Base-by-base conservation (phyloP, 2,113 vertebrate genomes). In the Cercocebus atys region DNA sequence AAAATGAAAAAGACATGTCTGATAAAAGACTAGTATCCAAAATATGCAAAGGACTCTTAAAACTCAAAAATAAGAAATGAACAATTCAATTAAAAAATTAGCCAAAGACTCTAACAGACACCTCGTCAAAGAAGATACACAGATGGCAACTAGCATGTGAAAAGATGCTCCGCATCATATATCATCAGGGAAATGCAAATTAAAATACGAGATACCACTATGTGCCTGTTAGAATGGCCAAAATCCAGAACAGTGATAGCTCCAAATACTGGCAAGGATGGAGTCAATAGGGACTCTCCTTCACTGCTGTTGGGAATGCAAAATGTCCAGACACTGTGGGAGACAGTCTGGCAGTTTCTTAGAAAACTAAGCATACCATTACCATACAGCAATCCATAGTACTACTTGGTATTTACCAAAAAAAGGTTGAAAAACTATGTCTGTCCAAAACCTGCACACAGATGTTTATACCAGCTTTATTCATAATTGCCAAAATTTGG, bases 301-400 rank as follows among this genome's bases (percentile, higher is more conserved):
- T 8, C 14, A 27, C 38, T 13, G 25, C 17, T 25, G n/a, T 32
- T 64, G 57, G 35, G 17, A 30, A 23, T 8, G 38, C 32, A 45
- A 30, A n/a, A 6, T n/a, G 16, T 23, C 22, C 52, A n/a, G 30
- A 2, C 30, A 38, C 38, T 30, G 22, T 12, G 43, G 20, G 32
- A 27, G 30, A 40, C 43, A 64, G 16, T 64, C 27, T 5, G 12
- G 14, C 23, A 8, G 70, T 32, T 38, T 68, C 45, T 38, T 20
- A 25, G 27, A 16, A 75, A 47, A 86, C 35, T 12, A 52, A 32
- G 13, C 32, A 75, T 22, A 43, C 57, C 43, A 27, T 78, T 18
- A 18, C 27, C 18, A 4, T 5, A 12, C 2, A 13, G 3, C 27
- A 30, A 45, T 47, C 18, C 9, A 0, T 10, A 27, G 10, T 40